Evolutionary conservation across 2,113 vertebrate species (phyloP).

Genomic region (Hiodon tergisus): DNA sequence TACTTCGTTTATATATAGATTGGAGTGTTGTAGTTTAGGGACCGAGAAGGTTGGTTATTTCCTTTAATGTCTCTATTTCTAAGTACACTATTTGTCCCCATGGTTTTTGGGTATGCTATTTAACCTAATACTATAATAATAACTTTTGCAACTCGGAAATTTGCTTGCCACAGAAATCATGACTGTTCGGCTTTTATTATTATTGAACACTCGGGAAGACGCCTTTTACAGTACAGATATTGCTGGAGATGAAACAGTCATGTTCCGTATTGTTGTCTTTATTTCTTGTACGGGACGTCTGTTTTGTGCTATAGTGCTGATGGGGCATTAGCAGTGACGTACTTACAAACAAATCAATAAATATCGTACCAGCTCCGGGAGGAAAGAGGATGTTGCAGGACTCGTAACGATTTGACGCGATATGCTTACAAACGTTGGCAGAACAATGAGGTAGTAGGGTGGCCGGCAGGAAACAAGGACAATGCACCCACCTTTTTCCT

Average conservation of each 20-base stretch:
- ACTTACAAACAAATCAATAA: conserved; percentile 56
- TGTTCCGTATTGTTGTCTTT: not conserved
- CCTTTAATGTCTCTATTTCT: no score
- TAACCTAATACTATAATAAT: no score
- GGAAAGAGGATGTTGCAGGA: conserved; percentile 69
- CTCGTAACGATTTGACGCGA: conserved; percentile 51
- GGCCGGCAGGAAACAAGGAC: conserved; percentile 83
- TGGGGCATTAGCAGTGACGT: conserved; percentile 37
- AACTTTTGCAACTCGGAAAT: no score
- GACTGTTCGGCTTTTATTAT: no score
- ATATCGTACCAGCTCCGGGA: conserved; percentile 52
- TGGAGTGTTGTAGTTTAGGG: no score
- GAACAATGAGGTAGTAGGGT: conserved; percentile 67
- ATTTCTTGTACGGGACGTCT: not conserved
- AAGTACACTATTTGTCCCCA: no score
- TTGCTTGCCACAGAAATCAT: no score
- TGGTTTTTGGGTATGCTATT: no score
- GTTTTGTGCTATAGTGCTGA: conserved; percentile 13
- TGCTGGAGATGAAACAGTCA: not conserved
- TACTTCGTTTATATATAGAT: no score
- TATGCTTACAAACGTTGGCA: conserved; percentile 26
- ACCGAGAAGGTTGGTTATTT: no score
- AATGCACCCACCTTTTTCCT: conserved; percentile 97
- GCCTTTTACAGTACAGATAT: not conserved
- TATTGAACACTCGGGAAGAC: no score